Evolutionary conservation across 2,888 invertebrate species (phyloP).

Genomic region (Osmoderma eremita): DNA sequence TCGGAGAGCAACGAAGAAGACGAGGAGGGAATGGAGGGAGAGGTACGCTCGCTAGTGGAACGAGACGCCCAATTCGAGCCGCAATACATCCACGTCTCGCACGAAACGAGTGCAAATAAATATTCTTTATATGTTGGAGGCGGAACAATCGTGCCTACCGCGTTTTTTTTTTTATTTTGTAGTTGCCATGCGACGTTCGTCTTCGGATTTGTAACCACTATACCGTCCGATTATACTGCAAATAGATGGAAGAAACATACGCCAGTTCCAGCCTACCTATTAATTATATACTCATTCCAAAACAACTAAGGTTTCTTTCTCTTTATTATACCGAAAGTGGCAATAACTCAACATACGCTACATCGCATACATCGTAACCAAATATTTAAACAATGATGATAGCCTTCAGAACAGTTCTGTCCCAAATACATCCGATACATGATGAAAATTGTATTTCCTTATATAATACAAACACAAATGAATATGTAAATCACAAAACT

Average conservation of each 20-base stretch:
- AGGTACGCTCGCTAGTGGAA: conserved; percentile 47
- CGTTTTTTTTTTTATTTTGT: conserved; percentile 34
- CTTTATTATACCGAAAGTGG: too few species aligned
- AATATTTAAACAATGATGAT: too few species aligned
- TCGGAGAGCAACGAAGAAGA: conserved; percentile 8
- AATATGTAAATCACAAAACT: too few species aligned
- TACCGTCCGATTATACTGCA: conserved; percentile 30
- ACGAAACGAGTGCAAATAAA: conserved; percentile 58
- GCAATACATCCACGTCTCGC: conserved; percentile 58
- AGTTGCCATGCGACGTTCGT: conserved; percentile 30
- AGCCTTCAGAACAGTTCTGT: too few species aligned
- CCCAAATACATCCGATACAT: too few species aligned
- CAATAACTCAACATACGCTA: too few species aligned
- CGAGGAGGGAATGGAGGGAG: conserved; percentile 2
- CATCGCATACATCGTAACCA: too few species aligned
- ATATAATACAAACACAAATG: too few species aligned
- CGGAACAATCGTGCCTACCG: conserved; percentile 42
- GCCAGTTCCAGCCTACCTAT: too few species aligned
- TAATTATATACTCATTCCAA: too few species aligned
- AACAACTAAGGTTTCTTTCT: too few species aligned
- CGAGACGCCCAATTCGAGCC: conserved; percentile 54
- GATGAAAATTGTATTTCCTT: too few species aligned
- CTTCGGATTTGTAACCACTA: conserved; percentile 29
- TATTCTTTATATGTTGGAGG: conserved; percentile 56
- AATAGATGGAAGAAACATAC: conserved; percentile 23